Evolutionary conservation across 2,797 vertebrate genomes (phyloP).

Genomic region (Champsocephalus esox): DNA sequence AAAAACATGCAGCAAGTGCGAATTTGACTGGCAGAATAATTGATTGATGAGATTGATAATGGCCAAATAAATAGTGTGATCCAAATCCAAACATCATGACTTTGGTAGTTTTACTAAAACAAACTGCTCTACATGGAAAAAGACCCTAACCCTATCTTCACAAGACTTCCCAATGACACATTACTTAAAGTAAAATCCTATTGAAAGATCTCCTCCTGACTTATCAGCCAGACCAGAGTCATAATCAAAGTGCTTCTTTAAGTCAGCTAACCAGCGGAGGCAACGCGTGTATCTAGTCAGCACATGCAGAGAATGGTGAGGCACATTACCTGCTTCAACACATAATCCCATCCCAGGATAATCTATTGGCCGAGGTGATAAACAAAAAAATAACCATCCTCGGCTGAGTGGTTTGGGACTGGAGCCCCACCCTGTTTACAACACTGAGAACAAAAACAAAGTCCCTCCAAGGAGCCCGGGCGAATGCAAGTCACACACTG

Average conservation of each 20-base stretch:
- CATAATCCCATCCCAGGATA: conserved; percentile 62
- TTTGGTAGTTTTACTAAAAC: not conserved
- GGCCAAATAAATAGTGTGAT: not conserved
- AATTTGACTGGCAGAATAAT: not conserved
- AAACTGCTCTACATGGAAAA: not conserved
- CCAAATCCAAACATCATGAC: not conserved
- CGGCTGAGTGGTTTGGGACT: conserved; percentile 73
- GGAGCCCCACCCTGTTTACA: conserved; percentile 79
- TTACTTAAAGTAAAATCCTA: not conserved
- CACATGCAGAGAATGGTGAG: conserved; percentile 47
- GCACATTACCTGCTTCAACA: conserved; percentile 59
- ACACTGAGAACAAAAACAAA: conserved; percentile 80
- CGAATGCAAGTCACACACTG: conserved; percentile 77
- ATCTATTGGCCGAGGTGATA: conserved; percentile 67
- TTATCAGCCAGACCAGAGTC: no score
- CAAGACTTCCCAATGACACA: not conserved
- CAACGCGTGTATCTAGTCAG: conserved; percentile 56
- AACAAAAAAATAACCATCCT: conserved; percentile 71
- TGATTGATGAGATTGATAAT: no score
- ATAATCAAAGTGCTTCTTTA: no score
- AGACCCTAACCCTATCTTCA: not conserved
- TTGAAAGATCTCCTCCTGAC: no score
- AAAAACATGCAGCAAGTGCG: no score
- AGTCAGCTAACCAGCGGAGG: conserved; percentile 37
- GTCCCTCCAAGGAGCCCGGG: conserved; percentile 78